Evolutionary conservation across 2,113 vertebrate species (phyloP).

Genomic region (Echinops telfairi): DNA sequence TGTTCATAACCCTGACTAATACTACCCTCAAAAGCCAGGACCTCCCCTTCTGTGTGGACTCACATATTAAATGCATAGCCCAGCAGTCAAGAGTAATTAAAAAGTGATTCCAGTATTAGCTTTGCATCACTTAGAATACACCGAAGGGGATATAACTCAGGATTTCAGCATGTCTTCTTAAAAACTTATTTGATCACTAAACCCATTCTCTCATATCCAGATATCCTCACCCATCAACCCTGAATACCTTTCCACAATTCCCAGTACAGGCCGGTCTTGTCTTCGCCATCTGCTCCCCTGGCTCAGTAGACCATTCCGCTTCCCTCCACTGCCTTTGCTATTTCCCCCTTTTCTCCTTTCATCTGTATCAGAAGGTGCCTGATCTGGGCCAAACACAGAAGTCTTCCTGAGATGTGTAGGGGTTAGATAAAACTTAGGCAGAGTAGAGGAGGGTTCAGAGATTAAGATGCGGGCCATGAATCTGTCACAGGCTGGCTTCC

Average conservation of each 20-base stretch:
- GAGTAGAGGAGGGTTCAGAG: background rate
- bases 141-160: slow-evolving; percentile 58
- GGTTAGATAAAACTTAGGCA: slow-evolving; percentile 48
- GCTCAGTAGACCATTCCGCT: background rate
- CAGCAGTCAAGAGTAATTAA: slow-evolving; percentile 74
- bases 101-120: slow-evolving; percentile 70
- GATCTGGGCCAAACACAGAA: background rate
- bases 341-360: background rate
- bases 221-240: background rate
- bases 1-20: slow-evolving; percentile 70
- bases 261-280: background rate
- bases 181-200: slow-evolving; percentile 56
- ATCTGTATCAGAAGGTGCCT: slow-evolving; percentile 26
- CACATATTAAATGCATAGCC: slow-evolving; percentile 62
- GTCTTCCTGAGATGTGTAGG: background rate
- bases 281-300: background rate
- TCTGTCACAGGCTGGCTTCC: background rate
- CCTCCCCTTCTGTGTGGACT: slow-evolving; percentile 57
- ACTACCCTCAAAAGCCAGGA: slow-evolving; percentile 57
- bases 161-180: slow-evolving; percentile 62
- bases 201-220: slow-evolving; percentile 23
- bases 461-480: background rate
- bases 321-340: background rate
- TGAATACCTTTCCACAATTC: background rate
- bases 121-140: slow-evolving; percentile 64